Percentiles rank a stretch among this genome's conserved stretches.
Conservation (phyloP, 2,888 invertebrate species). For the Autographa pulchrina region DNA sequence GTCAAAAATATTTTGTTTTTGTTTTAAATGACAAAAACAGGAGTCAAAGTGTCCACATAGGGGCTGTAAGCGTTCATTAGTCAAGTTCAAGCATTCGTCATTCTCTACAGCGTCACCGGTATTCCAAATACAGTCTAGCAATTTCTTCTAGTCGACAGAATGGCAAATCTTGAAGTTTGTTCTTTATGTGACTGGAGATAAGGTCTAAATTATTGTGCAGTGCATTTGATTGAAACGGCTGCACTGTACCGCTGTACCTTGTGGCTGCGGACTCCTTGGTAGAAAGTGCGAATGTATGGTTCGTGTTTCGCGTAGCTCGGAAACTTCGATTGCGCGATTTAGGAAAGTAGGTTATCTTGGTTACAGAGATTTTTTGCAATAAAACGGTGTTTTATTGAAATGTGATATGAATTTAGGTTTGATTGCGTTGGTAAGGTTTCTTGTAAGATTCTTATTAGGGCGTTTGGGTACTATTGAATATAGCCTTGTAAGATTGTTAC, state of each 20-base stretch:
- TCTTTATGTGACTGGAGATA: slow-evolving; percentile 66
- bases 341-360: slow-evolving; percentile 56
- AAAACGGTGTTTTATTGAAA: neutral
- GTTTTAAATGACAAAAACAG: slow-evolving; percentile 63
- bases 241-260: slow-evolving; percentile 65
- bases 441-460: neutral
- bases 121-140: slow-evolving; percentile 82
- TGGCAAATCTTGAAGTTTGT: slow-evolving; percentile 84
- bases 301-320: slow-evolving; percentile 52
- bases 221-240: slow-evolving; percentile 75
- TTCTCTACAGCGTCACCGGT: slow-evolving; percentile 79
- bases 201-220: slow-evolving; percentile 70
- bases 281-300: slow-evolving; percentile 25
- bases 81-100: slow-evolving; percentile 84
- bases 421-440: neutral
- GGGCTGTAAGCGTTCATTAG: slow-evolving; percentile 63
- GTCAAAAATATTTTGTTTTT: neutral
- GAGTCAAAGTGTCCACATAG: slow-evolving; percentile 76
- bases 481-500: no score
- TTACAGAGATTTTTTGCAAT: slow-evolving; percentile 31
- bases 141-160: slow-evolving; percentile 85
- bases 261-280: slow-evolving; percentile 58
- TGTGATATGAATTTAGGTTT: neutral
- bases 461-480: no score
- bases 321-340: slow-evolving; percentile 77